phyloP scores from a whole-genome alignment of 2,113 vertebrate genomes.

The Damaliscus lunatus region DNA sequence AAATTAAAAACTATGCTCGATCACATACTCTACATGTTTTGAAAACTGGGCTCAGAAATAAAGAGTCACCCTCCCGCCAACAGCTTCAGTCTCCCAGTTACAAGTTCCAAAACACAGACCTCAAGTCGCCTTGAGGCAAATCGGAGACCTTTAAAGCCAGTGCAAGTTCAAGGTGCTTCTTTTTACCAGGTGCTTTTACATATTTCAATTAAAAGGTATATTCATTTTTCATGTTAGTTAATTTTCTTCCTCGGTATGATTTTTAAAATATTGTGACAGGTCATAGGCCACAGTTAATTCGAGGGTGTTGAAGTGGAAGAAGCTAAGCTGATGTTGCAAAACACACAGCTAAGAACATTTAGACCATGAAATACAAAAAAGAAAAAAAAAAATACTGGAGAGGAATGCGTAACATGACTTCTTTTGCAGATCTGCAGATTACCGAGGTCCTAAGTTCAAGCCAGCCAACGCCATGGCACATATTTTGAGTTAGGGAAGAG shows the following conservation, averaged over 20 bases:
- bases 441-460: conserved; percentile 17
- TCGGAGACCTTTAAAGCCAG: background rate
- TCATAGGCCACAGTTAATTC: background rate
- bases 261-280: conserved; percentile 13
- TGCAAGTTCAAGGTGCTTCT: background rate
- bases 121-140: background rate
- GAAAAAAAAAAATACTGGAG: background rate
- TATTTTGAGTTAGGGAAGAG: background rate
- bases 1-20: background rate
- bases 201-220: background rate
- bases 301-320: conserved; percentile 37
- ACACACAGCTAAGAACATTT: conserved; percentile 63
- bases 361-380: conserved; percentile 55
- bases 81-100: background rate
- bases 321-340: conserved; percentile 58
- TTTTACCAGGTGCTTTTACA: conserved; percentile 29
- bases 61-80: background rate
- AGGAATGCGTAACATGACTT: conserved; percentile 49
- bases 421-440: conserved; percentile 73
- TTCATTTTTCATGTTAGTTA: conserved; percentile 74
- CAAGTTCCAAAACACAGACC: background rate
- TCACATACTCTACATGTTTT: background rate
- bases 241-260: background rate
- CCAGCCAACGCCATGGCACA: background rate
- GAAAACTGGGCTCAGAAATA: background rate